Conservation (phyloP, 2,113 vertebrate species). For the Plecturocebus donacophilus region DNA sequence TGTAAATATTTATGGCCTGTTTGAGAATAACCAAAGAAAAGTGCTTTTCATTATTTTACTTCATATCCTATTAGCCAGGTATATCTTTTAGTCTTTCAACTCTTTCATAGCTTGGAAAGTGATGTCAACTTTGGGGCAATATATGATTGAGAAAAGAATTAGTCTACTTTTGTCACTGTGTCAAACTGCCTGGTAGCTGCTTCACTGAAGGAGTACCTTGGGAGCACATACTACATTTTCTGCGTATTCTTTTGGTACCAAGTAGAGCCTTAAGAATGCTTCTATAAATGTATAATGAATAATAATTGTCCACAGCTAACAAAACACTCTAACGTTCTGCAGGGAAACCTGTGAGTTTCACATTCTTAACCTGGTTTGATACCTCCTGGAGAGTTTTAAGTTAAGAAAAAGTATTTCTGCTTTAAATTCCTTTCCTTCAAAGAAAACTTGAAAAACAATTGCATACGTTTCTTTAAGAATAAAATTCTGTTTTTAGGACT, state of each 20-base stretch:
- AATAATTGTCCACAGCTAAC: neutral
- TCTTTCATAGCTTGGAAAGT: conserved; percentile 45
- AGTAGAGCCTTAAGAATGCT: neutral
- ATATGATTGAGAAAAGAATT: conserved; percentile 14
- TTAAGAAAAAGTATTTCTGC: conserved; percentile 14
- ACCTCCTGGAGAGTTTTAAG: neutral
- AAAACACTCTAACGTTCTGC: neutral
- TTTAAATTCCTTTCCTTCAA: conserved; percentile 32
- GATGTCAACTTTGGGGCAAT: conserved; percentile 21
- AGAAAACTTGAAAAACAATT: neutral
- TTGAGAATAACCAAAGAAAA: conserved; percentile 80
- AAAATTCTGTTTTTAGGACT: neutral
- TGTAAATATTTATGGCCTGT: conserved; percentile 78
- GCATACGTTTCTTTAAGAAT: neutral
- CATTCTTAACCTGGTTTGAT: conserved; percentile 12
- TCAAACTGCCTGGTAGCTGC: conserved; percentile 4
- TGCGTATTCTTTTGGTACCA: neutral
- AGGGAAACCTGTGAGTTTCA: neutral
- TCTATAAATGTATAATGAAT: neutral
- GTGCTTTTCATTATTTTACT: conserved; percentile 79
- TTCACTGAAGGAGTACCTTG: neutral
- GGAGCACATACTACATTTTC: neutral
- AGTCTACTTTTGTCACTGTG: conserved; percentile 31
- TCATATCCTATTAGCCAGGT: conserved; percentile 74
- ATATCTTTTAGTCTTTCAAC: conserved; percentile 77